phyloP scores from a whole-genome alignment of 2,888 invertebrate genomes.

The Catocala nupta region DNA sequence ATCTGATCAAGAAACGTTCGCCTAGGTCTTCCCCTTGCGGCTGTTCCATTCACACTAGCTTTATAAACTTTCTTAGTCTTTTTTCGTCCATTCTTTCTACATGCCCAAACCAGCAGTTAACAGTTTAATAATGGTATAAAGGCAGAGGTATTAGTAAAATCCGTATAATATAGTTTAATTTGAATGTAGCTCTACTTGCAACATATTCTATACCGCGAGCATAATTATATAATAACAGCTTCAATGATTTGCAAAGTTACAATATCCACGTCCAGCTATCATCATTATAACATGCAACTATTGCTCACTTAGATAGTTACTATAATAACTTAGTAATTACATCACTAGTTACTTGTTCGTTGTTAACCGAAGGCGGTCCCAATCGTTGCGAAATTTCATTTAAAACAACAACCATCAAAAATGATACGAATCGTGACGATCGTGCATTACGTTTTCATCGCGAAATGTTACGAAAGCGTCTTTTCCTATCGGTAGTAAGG shows the following conservation, averaged over 20 bases:
- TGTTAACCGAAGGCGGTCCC: slow-evolving; percentile 16
- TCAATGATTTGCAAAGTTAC: not conserved
- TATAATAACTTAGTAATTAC: slow-evolving; percentile 29
- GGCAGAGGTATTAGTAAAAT: too few species aligned
- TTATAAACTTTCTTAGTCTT: too few species aligned
- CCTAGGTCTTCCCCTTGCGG: too few species aligned
- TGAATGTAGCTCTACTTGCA: not conserved
- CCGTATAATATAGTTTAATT: not conserved
- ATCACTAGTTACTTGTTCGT: slow-evolving; percentile 25
- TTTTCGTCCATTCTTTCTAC: too few species aligned
- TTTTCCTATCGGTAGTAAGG: slow-evolving; percentile 20
- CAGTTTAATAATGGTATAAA: too few species aligned
- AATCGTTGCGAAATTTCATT: slow-evolving; percentile 43
- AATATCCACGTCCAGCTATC: slow-evolving; percentile 3
- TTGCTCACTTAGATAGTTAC: slow-evolving; percentile 9
- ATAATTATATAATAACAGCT: too few species aligned
- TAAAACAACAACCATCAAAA: slow-evolving; percentile 48
- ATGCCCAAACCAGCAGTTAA: too few species aligned
- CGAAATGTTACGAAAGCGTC: slow-evolving; percentile 41
- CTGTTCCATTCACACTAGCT: too few species aligned
- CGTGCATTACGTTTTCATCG: slow-evolving; percentile 52
- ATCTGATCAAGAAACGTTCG: too few species aligned
- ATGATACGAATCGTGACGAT: slow-evolving; percentile 54
- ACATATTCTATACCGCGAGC: not conserved
- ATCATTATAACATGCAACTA: slow-evolving; percentile 10